Percentiles rank a stretch among this genome's conserved stretches.
phyloP scores from a whole-genome alignment of 2,888 invertebrate species.

The Ophion slaviceki region DNA sequence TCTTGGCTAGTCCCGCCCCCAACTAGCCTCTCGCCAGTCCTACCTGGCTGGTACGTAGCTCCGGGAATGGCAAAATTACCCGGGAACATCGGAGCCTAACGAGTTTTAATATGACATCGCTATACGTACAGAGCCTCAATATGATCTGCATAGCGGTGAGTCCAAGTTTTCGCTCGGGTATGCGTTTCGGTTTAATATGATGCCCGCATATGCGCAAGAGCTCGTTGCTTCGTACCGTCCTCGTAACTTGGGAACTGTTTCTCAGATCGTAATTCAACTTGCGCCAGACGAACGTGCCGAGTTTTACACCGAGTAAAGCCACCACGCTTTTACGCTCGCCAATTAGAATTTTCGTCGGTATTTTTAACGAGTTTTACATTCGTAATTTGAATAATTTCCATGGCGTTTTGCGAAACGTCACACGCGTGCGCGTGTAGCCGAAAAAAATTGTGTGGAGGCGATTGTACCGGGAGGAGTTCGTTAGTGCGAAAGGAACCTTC shows the following conservation, averaged over 20 bases:
- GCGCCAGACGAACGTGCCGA: background rate
- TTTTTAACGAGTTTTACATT: constrained; percentile 19
- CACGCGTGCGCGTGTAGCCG: too few species aligned
- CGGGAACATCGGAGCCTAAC: constrained; percentile 12
- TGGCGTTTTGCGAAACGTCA: background rate
- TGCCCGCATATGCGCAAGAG: constrained; percentile 14
- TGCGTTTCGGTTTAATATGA: constrained; percentile 16
- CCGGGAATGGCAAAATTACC: constrained; percentile 10
- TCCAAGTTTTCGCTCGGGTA: constrained; percentile 24
- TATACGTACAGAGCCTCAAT: background rate
- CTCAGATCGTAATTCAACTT: constrained; percentile 22
- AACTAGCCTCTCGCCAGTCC: too few species aligned
- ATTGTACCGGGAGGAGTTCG: too few species aligned
- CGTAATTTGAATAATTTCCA: constrained; percentile 1
- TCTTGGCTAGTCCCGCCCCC: too few species aligned
- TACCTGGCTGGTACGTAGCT: background rate
- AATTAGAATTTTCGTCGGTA: constrained; percentile 20
- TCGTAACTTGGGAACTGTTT: constrained; percentile 20
- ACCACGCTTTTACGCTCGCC: constrained; percentile 11
- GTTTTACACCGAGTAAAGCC: background rate
- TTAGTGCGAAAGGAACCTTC: too few species aligned
- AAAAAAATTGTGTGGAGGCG: too few species aligned
- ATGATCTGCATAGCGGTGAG: constrained; percentile 2
- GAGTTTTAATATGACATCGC: constrained; percentile 18
- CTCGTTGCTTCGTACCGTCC: constrained; percentile 7